Percentiles rank a stretch among this genome's conserved stretches.
These are phyloP conservation scores for Cirrhinus molitorella DNA, from an alignment of 2,797 vertebrate species.

Conservation along the genomic window DNA sequence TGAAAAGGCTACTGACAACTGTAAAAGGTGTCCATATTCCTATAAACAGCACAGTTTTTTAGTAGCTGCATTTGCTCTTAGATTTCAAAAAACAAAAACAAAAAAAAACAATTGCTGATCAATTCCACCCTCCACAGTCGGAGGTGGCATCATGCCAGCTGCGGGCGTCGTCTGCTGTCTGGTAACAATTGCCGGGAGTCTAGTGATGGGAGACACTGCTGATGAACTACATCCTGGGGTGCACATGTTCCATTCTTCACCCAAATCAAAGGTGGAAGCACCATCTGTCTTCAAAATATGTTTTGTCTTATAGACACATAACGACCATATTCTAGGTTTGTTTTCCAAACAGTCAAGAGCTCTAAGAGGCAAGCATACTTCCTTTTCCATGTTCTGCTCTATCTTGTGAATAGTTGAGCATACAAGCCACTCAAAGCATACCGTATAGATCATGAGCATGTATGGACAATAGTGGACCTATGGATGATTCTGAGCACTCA, in stretches of 20 bases:
- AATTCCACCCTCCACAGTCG: constrained; percentile 37
- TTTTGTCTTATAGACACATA: not conserved
- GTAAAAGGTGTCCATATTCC: not conserved
- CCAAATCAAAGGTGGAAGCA: constrained; percentile 54
- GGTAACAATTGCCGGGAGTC: constrained; percentile 56
- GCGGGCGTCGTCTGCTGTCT: constrained; percentile 56
- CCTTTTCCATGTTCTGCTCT: not conserved
- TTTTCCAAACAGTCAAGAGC: not conserved
- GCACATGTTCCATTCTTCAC: constrained; percentile 25
- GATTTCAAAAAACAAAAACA: not conserved
- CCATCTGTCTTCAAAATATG: constrained; percentile 45
- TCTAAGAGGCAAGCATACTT: not conserved
- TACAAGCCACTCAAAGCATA: not conserved
- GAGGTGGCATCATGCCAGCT: constrained; percentile 54
- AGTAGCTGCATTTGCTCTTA: not conserved
- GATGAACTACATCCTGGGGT: constrained; percentile 22
- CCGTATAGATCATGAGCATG: not conserved
- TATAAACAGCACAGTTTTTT: not conserved
- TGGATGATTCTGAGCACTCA: not conserved
- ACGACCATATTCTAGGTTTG: not conserved
- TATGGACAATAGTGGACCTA: not conserved
- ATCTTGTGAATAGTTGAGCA: not conserved
- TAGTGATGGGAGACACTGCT: constrained; percentile 32
- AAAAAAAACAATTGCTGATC: not conserved
- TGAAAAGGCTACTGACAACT: not conserved